Percentiles rank a stretch among this genome's conserved stretches.
phyloP scores from a whole-genome alignment of 2,888 invertebrate species.

The Laspeyria flexula region DNA sequence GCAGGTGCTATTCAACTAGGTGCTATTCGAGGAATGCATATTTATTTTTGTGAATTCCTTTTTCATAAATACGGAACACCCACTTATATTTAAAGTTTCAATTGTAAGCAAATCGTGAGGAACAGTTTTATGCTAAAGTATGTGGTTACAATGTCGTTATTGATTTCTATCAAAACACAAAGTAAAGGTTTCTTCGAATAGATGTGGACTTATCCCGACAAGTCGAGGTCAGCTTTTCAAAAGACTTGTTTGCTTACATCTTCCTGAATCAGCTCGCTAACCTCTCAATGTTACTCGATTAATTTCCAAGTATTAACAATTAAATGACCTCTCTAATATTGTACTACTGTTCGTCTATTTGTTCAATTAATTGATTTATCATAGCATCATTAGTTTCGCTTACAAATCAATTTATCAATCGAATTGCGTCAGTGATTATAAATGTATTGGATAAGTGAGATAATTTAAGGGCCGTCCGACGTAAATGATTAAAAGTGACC shows the following conservation, averaged over 20 bases:
- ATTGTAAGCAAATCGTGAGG: constrained; percentile 17
- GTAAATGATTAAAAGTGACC: constrained; percentile 26
- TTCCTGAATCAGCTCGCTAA: constrained; percentile 44
- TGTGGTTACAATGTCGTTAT: constrained; percentile 18
- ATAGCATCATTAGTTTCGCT: constrained; percentile 41
- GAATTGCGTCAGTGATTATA: constrained; percentile 27
- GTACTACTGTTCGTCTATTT: constrained; percentile 53
- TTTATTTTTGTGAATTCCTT: too few relatives aligned
- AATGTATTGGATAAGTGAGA: constrained; percentile 23
- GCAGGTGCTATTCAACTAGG: too few relatives aligned
- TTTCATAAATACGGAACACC: constrained; percentile 5
- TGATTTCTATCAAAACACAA: constrained; percentile 31
- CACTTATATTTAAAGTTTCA: too few relatives aligned
- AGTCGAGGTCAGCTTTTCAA: constrained; percentile 59
- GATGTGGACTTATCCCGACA: constrained; percentile 48
- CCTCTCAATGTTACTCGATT: constrained; percentile 58
- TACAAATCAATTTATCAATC: constrained; percentile 34
- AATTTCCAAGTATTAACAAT: constrained; percentile 59
- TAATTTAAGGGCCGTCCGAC: constrained; percentile 31
- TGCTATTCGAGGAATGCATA: too few relatives aligned
- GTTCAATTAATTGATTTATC: constrained; percentile 61
- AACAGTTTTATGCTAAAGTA: constrained; percentile 3
- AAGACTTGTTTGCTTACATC: constrained; percentile 41
- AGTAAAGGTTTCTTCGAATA: constrained; percentile 49
- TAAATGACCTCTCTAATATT: constrained; percentile 38